Evolutionary conservation across 2,113 vertebrate species (phyloP).

Genomic region (Thunnus thynnus): DNA sequence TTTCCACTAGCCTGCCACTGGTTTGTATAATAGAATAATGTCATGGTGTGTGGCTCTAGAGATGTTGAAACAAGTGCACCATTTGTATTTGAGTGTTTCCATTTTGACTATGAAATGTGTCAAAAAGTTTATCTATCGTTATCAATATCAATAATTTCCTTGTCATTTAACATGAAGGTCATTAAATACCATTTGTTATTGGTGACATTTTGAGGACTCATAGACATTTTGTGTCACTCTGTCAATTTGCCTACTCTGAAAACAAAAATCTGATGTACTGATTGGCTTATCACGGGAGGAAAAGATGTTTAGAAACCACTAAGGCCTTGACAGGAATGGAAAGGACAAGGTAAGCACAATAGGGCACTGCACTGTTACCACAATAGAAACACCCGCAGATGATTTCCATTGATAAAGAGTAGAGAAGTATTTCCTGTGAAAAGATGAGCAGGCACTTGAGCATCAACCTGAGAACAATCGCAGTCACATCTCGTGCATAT

Average conservation of each 20-base stretch:
- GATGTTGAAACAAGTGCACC: constrained; percentile 21
- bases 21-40: constrained; percentile 50
- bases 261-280: not conserved
- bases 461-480: constrained; percentile 14
- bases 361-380: not conserved
- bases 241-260: not conserved
- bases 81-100: constrained; percentile 28
- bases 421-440: constrained; percentile 22
- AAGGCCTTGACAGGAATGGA: constrained; percentile 26
- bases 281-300: not conserved
- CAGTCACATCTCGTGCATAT: not conserved
- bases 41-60: constrained; percentile 36
- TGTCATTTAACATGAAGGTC: not conserved
- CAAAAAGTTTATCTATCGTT: not conserved
- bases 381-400: constrained; percentile 11
- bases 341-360: not conserved
- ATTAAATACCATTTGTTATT: not conserved
- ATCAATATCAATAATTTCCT: not conserved
- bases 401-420: constrained; percentile 52
- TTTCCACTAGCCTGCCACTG: constrained; percentile 26
- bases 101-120: constrained; percentile 7
- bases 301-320: not conserved
- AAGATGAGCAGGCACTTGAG: constrained; percentile 4
- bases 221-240: not conserved
- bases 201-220: not conserved